These are phyloP conservation scores for Troides helena DNA, from an alignment of 2,888 invertebrate species.

Conservation along the genomic window DNA sequence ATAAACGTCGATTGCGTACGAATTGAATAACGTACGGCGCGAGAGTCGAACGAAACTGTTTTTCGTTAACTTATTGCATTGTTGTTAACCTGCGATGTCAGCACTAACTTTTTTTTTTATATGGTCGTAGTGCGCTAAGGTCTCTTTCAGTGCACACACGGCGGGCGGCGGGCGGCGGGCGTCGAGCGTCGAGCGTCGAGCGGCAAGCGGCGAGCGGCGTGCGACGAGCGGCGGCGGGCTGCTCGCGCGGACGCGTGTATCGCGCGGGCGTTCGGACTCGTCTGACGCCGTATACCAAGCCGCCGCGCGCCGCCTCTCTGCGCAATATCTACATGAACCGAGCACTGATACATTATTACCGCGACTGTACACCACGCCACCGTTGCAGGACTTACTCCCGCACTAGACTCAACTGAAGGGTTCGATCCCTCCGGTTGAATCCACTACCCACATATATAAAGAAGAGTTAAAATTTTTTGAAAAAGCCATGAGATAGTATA, in stretches of 20 bases:
- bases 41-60: conserved; percentile 3
- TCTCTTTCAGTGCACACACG: conserved; percentile 35
- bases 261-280: conserved; percentile 58
- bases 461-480: too few relatives aligned
- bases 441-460: too few relatives aligned
- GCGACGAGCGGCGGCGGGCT: conserved; percentile 39
- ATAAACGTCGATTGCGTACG: conserved; percentile 39
- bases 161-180: conserved; percentile 37
- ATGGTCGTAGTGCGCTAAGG: conserved; percentile 20
- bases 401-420: conserved; percentile 28
- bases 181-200: conserved; percentile 35
- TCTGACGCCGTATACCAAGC: conserved; percentile 45
- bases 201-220: conserved; percentile 36
- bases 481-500: too few relatives aligned
- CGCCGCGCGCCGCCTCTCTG: conserved; percentile 59
- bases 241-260: conserved; percentile 50
- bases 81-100: conserved; percentile 24
- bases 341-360: conserved; percentile 26
- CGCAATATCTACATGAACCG: conserved; percentile 57
- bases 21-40: conserved; percentile 39
- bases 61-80: conserved; percentile 9
- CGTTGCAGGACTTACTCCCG: conserved; percentile 44
- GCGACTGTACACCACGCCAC: conserved; percentile 35
- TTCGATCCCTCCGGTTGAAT: not conserved
- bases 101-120: conserved; percentile 30